Evolutionary conservation across 2,888 invertebrate species (phyloP).

Genomic region (Noctua janthe): DNA sequence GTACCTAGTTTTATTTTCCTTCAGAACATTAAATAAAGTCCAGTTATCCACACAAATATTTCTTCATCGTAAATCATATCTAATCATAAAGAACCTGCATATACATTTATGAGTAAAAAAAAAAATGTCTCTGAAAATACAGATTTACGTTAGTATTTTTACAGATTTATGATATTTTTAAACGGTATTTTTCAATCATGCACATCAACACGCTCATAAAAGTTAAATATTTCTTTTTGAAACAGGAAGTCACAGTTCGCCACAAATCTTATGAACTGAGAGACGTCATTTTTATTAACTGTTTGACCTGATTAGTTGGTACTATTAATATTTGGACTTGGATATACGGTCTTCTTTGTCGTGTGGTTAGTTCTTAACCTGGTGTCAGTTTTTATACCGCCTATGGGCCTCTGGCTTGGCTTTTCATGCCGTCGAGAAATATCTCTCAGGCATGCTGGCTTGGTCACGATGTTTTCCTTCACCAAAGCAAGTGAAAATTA

Average conservation of each 20-base stretch:
- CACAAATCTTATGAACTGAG: slow-evolving; percentile 29
- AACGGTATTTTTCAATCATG: slow-evolving; percentile 20
- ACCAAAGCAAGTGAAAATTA: too few species aligned
- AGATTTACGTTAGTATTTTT: background rate
- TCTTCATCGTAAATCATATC: slow-evolving; percentile 14
- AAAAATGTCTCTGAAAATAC: slow-evolving; percentile 19
- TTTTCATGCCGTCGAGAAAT: too few species aligned
- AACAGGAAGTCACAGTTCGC: slow-evolving; percentile 41
- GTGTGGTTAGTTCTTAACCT: too few species aligned
- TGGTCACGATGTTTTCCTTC: too few species aligned
- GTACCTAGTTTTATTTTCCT: background rate
- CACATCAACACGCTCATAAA: slow-evolving; percentile 30
- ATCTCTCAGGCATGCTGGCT: too few species aligned
- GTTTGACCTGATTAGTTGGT: slow-evolving; percentile 42
- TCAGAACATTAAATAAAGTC: slow-evolving; percentile 1
- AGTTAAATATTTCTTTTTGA: slow-evolving; percentile 14
- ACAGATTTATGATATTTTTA: slow-evolving; percentile 33
- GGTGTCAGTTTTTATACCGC: too few species aligned
- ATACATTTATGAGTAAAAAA: slow-evolving; percentile 14
- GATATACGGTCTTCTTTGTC: background rate
- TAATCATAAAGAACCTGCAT: slow-evolving; percentile 4
- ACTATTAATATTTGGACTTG: slow-evolving; percentile 26
- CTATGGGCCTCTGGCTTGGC: too few species aligned
- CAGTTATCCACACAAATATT: background rate
- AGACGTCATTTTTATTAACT: slow-evolving; percentile 48